A percentile compares a stretch with the other conserved stretches of the same genome.
phyloP scores from a whole-genome alignment of 2,888 invertebrate genomes.

The Megaustenia siamemsis region DNA sequence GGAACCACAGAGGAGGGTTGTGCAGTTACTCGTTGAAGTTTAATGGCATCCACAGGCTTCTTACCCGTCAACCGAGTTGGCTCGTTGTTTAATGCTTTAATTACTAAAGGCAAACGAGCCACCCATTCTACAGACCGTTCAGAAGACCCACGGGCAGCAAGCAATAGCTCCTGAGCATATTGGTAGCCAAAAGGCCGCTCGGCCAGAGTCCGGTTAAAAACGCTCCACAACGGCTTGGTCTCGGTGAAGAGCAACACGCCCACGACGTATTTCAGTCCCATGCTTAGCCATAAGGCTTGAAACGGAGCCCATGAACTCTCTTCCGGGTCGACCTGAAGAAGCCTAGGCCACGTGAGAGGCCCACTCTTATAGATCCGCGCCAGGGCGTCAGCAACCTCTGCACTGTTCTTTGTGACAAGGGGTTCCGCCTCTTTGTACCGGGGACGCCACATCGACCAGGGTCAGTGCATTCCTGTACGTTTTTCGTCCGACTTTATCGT shows the following conservation, averaged over 20 bases:
- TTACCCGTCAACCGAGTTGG: not conserved
- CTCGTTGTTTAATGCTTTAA: not conserved
- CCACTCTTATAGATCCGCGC: conserved; percentile 34
- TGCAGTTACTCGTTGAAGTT: not conserved
- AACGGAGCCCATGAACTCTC: conserved; percentile 31
- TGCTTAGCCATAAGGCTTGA: conserved; percentile 3
- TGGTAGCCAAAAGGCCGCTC: conserved; percentile 11
- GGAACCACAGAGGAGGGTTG: not conserved
- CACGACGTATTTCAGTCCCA: not conserved
- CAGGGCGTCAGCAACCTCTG: conserved; percentile 10
- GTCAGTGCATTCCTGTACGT: conserved; percentile 43
- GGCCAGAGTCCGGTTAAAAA: conserved; percentile 7
- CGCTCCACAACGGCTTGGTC: conserved; percentile 10
- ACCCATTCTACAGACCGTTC: not conserved
- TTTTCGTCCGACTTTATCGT: not conserved
- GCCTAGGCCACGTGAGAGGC: conserved; percentile 21
- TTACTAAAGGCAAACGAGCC: not conserved
- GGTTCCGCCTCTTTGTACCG: not conserved
- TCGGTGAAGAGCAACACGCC: not conserved
- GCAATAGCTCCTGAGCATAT: conserved; percentile 18
- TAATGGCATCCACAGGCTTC: conserved; percentile 9
- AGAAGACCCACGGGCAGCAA: not conserved
- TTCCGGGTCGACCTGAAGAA: conserved; percentile 32
- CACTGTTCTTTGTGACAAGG: not conserved
- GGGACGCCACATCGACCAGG: conserved; percentile 29